Evolutionary conservation across 53 echinoderm and acorn worm genomes (phyloP).

Genomic region (Hippasteria phrygiana): DNA sequence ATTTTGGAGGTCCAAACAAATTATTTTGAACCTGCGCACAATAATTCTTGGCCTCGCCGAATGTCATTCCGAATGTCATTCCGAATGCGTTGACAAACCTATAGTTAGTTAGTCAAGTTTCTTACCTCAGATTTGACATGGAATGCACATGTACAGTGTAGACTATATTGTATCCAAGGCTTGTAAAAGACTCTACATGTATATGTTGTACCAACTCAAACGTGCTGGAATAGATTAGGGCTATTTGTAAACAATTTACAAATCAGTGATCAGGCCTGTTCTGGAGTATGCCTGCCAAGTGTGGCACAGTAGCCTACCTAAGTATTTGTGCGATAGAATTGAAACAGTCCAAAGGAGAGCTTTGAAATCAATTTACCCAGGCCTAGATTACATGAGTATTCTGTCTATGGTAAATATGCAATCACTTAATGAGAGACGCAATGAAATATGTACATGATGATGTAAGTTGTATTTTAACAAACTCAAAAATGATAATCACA

Average conservation of each 20-base stretch:
- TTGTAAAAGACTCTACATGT: not conserved
- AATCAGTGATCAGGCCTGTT: not conserved
- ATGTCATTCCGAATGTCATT: too few relatives aligned
- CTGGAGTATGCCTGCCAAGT: not conserved
- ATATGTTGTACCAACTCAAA: conserved; percentile 3
- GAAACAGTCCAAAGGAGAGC: conserved; percentile 1
- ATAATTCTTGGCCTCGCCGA: too few relatives aligned
- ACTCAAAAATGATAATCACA: not conserved
- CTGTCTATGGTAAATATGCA: not conserved
- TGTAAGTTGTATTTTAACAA: not conserved
- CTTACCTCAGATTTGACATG: too few relatives aligned
- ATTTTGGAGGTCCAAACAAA: too few relatives aligned
- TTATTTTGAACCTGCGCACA: too few relatives aligned
- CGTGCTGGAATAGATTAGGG: not conserved
- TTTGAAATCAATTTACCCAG: not conserved
- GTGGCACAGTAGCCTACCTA: not conserved
- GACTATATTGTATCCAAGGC: not conserved
- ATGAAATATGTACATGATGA: not conserved
- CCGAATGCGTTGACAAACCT: too few relatives aligned
- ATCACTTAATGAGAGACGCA: not conserved
- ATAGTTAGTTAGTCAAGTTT: too few relatives aligned
- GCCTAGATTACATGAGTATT: not conserved
- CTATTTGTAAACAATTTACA: not conserved
- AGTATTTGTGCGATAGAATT: not conserved
- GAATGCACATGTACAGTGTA: not conserved